These are phyloP conservation scores for Lasioglossum calceatum DNA, from an alignment of 2,888 invertebrate species.

Conservation along the genomic window DNA sequence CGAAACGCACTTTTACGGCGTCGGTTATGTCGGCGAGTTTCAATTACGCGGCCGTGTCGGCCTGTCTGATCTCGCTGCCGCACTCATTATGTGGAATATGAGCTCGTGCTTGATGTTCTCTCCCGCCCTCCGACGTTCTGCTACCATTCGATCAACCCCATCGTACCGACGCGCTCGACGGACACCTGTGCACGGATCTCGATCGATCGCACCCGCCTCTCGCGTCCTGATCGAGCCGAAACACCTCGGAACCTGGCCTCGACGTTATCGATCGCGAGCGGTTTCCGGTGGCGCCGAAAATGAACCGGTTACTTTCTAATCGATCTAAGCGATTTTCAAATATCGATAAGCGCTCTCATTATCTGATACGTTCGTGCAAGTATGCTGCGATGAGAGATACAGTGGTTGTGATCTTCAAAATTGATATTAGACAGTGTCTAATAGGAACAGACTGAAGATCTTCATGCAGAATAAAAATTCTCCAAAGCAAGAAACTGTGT, in stretches of 20 bases:
- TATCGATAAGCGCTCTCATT: not conserved
- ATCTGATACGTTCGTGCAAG: not conserved
- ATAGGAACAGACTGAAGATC: too few species aligned
- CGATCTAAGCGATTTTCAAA: not conserved
- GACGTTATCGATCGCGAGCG: not conserved
- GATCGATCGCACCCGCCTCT: conserved; percentile 12
- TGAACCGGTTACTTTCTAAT: not conserved
- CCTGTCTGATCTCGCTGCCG: conserved; percentile 77
- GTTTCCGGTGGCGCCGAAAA: not conserved
- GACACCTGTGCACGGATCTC: conserved; percentile 65
- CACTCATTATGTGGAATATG: conserved; percentile 80
- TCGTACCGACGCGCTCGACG: conserved; percentile 50
- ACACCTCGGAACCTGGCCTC: not conserved
- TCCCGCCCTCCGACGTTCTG: conserved; percentile 39
- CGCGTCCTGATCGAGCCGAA: not conserved
- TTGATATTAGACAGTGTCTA: too few species aligned
- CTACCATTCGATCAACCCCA: conserved; percentile 56
- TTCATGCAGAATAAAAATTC: too few species aligned
- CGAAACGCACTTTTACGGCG: conserved; percentile 50
- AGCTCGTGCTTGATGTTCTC: conserved; percentile 77
- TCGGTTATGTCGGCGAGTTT: conserved; percentile 74
- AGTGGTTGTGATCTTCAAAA: too few species aligned
- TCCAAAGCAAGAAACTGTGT: too few species aligned
- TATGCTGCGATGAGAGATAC: too few species aligned
- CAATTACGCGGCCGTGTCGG: conserved; percentile 79